Evolutionary conservation across 2,888 invertebrate species (phyloP), one percentile per base, ranked within the genome.

Genomic region (Cataglyphis rosenhaueri): DNA sequence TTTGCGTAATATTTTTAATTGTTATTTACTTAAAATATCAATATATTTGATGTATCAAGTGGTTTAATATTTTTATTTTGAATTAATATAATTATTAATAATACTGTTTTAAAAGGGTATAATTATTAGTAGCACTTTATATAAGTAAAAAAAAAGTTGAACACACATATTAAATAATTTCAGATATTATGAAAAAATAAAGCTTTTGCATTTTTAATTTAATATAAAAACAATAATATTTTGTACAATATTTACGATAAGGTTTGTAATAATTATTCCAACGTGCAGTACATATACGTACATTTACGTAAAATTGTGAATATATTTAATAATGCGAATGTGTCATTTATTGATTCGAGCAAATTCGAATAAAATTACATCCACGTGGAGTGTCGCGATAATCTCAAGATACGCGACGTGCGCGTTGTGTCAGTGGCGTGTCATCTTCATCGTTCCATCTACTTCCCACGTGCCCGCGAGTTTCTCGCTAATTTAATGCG

Each of bases 401-500:
- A 57, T 76, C 41, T 76, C n/a, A 76, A 76, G 70, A n/a, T 76
- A 76, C 15, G 12, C 15, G 15, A 41, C 41, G 15, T 10, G 21
- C 38, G 12, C 44, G 9, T 18, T 25, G 12, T 32, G 41, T 29
- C 44, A 10, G 18, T 25, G 25, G 44, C 29, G 18, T 32, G 10
- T 65, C 9, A 15, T 57, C 41, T 68, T 41, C 32, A 29, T 32
- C 70, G 21, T 70, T 71, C 10, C 70, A 59, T 70, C 44, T 78
- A 44, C 78, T 78, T 78, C 71, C 78, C 78, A 78, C 71, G 12
- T 70, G 70, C 18, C 44, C 35, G 21, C 21, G 78, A 78, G 78
- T 71, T 78, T 78, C 78, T 57, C 68, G 59, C 44, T 59, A 70
- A 71, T 70, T 78, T 78, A 71, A 78, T 25, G 38, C 78, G 78